A percentile compares a stretch with the other conserved stretches of the same genome.
phyloP scores from a whole-genome alignment of 2,888 invertebrate species.

The Platyscelio sp. region DNA sequence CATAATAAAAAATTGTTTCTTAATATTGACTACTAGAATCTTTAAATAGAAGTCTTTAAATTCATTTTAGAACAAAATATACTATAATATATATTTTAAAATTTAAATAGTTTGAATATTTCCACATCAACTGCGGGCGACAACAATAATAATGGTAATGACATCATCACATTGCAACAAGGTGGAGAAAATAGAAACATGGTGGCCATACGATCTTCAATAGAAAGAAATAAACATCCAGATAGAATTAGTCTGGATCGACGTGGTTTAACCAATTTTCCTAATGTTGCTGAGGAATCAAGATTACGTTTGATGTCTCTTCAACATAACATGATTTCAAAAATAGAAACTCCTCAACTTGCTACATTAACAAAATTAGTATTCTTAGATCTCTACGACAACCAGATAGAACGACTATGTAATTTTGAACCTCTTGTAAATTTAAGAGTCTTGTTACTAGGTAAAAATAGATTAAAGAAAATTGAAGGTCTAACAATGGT shows the following conservation, averaged over 20 bases:
- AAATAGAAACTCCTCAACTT: too few species aligned
- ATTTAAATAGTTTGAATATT: too few species aligned
- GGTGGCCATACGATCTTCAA: slow-evolving; percentile 90
- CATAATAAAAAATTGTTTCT: too few species aligned
- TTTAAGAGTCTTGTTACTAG: slow-evolving; percentile 94
- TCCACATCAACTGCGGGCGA: too few species aligned
- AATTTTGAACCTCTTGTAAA: slow-evolving; percentile 92
- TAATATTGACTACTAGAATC: too few species aligned
- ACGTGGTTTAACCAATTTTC: slow-evolving; percentile 93
- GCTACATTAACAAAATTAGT: too few species aligned
- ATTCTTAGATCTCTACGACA: slow-evolving; percentile 98
- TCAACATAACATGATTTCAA: too few species aligned
- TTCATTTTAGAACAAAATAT: too few species aligned
- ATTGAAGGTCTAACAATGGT: slow-evolving; percentile 92
- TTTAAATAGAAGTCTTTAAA: too few species aligned
- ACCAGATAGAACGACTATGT: slow-evolving; percentile 95
- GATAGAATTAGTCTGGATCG: slow-evolving; percentile 96
- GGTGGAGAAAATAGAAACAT: slow-evolving; percentile 89
- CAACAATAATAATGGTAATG: slow-evolving; percentile 79
- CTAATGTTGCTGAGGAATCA: slow-evolving; percentile 93
- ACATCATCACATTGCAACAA: slow-evolving; percentile 85
- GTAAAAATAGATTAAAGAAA: slow-evolving; percentile 95
- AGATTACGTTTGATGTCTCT: too few species aligned
- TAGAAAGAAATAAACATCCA: slow-evolving; percentile 94
- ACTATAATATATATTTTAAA: too few species aligned